Conservation (phyloP, 2,888 invertebrate genomes). For the Gonocerus acuteangulatus region DNA sequence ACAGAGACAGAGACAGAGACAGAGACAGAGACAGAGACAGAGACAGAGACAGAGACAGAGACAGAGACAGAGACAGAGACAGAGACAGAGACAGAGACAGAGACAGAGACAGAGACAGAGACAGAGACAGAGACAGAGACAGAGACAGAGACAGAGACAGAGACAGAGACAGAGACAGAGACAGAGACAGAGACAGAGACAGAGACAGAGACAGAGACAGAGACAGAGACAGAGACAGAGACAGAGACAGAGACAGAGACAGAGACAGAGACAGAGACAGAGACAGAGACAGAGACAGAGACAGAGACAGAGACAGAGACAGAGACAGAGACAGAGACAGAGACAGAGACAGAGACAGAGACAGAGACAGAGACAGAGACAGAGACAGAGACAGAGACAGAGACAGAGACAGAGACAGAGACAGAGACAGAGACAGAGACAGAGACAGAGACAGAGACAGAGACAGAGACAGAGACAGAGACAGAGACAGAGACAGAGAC, state of each 20-base stretch:
- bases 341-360: not conserved
- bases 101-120: not conserved
- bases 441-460: conserved; percentile 3
- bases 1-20: conserved; percentile 2
- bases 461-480: conserved; percentile 3
- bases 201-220: not conserved
- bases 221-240: not conserved
- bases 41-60: conserved; percentile 3
- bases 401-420: conserved; percentile 3
- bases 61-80: conserved; percentile 2
- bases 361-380: not conserved
- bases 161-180: conserved; percentile 2
- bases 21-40: conserved; percentile 1
- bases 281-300: not conserved
- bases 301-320: not conserved
- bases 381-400: not conserved
- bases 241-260: not conserved
- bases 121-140: conserved; percentile 2
- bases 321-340: not conserved
- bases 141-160: conserved; percentile 4
- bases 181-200: not conserved
- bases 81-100: conserved; percentile 3
- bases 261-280: not conserved
- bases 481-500: conserved; percentile 1
- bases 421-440: not conserved